phyloP scores from a whole-genome alignment of 2,797 vertebrate genomes.

The Hippopotamyrus pictus region DNA sequence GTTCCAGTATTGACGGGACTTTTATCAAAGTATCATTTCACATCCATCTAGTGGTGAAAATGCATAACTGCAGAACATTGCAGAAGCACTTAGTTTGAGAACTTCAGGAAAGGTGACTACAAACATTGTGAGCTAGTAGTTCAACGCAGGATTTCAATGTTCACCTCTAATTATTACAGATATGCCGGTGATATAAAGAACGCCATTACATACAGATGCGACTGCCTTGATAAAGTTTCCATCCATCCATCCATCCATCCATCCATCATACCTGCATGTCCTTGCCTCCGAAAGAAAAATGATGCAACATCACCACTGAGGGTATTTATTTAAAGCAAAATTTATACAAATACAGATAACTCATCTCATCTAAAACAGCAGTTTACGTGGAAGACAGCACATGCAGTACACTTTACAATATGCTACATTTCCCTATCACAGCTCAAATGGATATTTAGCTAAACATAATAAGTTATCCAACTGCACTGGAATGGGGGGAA shows the following conservation, averaged over 20 bases:
- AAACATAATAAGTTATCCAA: neutral
- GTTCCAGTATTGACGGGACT: neutral
- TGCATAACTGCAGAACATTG: neutral
- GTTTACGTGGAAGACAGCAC: neutral
- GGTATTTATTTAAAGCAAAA: constrained; percentile 22
- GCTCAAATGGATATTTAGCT: constrained; percentile 14
- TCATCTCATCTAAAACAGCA: constrained; percentile 18
- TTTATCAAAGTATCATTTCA: neutral
- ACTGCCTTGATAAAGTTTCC: neutral
- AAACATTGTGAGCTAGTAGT: neutral
- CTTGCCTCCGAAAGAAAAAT: neutral
- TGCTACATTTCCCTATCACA: constrained; percentile 12
- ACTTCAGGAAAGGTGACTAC: neutral
- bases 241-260: neutral
- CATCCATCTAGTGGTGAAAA: constrained; percentile 12
- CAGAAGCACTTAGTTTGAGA: neutral
- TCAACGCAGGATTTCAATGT: neutral
- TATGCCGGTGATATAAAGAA: neutral
- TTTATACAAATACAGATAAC: constrained; percentile 11
- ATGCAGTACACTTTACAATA: constrained; percentile 11
- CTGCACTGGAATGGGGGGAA: neutral
- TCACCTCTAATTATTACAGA: neutral
- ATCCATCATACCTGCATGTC: neutral
- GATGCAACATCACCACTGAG: neutral
- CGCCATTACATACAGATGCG: neutral